Base-by-base conservation (phyloP, 1,140 invertebrate species). In the Zophobas morio region DNA sequence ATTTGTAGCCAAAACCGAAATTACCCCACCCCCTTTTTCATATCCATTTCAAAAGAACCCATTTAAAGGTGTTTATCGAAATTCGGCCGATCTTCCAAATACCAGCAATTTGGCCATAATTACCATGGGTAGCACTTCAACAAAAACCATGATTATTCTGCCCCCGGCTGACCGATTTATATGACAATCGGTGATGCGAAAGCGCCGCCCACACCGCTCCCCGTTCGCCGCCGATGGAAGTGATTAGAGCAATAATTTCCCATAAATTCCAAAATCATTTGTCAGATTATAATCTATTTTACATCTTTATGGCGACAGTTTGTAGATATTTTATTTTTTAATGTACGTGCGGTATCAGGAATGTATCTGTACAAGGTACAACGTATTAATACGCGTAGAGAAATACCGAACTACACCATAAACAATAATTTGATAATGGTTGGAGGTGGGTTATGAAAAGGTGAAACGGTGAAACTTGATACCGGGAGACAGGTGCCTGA, bases 241-340 rank as follows among this genome's bases (percentile, higher is more conserved):
- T 57, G 54, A 57, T 57, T 57, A 57, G 54, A 34, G 36, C 36
- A 37, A 63, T 39, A 63, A 63, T 66, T 66, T 42, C 60, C 32
- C 60, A 66, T 42, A 66, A 60, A 66, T 66, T 66, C 5, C 2
- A 66, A 66, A 66, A 66, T 66, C 60, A 66, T 66, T 66, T 66
- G 39, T 66, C 40, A 42, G 60, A 66, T 66, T 66, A 66, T 66
- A 66, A 66, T 66, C 60, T 66, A 37, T 37, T 63, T 63, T 63
- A 39, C 57, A 63, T 63, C 37, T 66, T 63, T 66, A 66, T 36
- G 39, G 8, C 20, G 20, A 66, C 60, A 42, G 39, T 66, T 5
- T 1, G 6, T 6, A 42, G 36, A 63, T 63, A 63, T 63, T 63
- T 63, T 40, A 57, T 57, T 57, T 57, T 57, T 57, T 57, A 34